Base-by-base conservation (phyloP, 1,140 invertebrate genomes). In the Sesamia nonagrioides region DNA sequence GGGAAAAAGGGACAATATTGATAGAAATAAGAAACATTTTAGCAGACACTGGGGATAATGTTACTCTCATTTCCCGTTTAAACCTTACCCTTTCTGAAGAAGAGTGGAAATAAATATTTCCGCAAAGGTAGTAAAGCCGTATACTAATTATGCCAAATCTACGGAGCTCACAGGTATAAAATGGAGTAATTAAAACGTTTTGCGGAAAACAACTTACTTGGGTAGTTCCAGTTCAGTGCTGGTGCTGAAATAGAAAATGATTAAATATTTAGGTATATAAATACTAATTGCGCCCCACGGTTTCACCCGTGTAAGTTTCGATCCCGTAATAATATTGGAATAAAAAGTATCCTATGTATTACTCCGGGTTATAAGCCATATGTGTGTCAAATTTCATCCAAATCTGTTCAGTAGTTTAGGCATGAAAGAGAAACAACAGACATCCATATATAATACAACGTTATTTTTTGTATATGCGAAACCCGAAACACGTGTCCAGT, bases 201-300 rank as follows among this genome's bases (percentile, higher is more conserved):
- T 66, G 2, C 9, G 37, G 37, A 27, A 56, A 56, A 27, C 21
- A 2, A 68, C 79, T 83, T 77, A 83, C 82, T 35, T 8, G 52
- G 63, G 27, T 83, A 83, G 48, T 78, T 71, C 82, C 82, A 83
- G 0, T 75, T n/a, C n/a, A n/a, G n/a, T n/a, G n/a, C 69, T 6
- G 6, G 3, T 3, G 48, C 81, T 82, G 78, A 15, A 82, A 80
- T 15, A 56, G 66, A 78, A 58, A 75, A n/a, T 18, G n/a, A 40
- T 40, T 1, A 27, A 27, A 1, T 27, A 27, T 27, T 27, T 27
- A 27, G 27, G 3, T 27, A 27, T 27, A 27, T 27, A n/a, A 27
- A 1, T 27, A 3, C 27, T 27, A 27, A 1, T 27, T 27, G n/a
- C n/a, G n/a, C 27, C 3, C 1, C 27, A 27, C 3, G 27, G 27